Percentiles rank a stretch among this genome's conserved stretches.
These are phyloP conservation scores for Asbolus verrucosus DNA, from an alignment of 1,140 invertebrate genomes.

Conservation along the genomic window DNA sequence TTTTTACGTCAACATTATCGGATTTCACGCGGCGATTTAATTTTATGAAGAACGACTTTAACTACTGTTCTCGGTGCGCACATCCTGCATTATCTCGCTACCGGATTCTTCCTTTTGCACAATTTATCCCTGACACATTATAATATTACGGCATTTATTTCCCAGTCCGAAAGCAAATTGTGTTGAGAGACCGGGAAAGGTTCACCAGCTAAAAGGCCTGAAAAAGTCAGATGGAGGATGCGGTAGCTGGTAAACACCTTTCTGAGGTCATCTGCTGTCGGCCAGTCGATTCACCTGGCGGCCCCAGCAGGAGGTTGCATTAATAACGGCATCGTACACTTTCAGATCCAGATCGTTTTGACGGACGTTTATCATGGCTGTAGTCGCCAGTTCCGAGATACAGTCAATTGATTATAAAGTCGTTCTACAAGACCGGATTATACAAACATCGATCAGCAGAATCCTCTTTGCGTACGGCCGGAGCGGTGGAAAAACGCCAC, in stretches of 20 bases:
- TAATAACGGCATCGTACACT: constrained; percentile 27
- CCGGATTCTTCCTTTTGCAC: neutral
- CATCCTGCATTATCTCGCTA: no score
- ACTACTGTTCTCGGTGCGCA: no score
- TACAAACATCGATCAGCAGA: neutral
- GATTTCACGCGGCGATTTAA: neutral
- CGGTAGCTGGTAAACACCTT: constrained; percentile 35
- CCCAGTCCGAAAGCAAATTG: constrained; percentile 2
- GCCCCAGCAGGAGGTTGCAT: constrained; percentile 20
- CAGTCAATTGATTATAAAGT: constrained; percentile 25
- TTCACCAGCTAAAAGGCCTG: constrained; percentile 7
- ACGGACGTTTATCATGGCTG: constrained; percentile 26
- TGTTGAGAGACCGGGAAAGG: neutral
- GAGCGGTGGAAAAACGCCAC: neutral
- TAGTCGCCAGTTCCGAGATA: constrained; percentile 11
- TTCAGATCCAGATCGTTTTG: constrained; percentile 37
- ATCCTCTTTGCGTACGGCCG: neutral
- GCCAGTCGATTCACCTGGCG: constrained; percentile 19
- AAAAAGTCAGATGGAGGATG: constrained; percentile 29
- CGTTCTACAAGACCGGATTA: constrained; percentile 1
- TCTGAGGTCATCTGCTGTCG: constrained; percentile 26
- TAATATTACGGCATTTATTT: neutral
- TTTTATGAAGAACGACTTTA: neutral
- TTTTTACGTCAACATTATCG: neutral
- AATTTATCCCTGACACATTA: neutral